phyloP scores from a whole-genome alignment of 2,113 vertebrate genomes.

The Rynchops niger region DNA sequence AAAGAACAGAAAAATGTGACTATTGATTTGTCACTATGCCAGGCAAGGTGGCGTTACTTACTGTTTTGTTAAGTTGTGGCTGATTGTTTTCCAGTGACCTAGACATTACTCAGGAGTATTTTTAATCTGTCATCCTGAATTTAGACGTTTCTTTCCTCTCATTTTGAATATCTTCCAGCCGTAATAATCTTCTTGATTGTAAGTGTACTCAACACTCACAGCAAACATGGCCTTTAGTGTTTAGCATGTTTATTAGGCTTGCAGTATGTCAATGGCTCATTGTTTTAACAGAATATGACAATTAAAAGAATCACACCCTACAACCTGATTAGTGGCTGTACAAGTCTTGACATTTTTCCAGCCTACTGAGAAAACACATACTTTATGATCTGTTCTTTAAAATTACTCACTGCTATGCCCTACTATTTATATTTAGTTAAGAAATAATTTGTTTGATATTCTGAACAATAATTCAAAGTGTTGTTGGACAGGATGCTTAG shows the following conservation, averaged over 20 bases:
- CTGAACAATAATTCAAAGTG: neutral
- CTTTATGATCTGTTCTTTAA: neutral
- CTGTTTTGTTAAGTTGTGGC: neutral
- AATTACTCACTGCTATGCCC: neutral
- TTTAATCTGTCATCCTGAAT: neutral
- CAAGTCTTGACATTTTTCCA: neutral
- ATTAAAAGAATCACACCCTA: neutral
- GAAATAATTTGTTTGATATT: neutral
- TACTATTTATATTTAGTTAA: neutral
- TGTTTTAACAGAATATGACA: neutral
- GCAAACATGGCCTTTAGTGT: neutral
- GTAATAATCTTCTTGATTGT: neutral
- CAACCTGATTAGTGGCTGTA: neutral
- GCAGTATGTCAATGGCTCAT: neutral
- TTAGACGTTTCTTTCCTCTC: neutral
- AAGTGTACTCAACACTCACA: neutral
- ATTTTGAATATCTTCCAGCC: neutral
- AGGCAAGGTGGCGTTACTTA: neutral
- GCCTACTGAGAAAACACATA: neutral
- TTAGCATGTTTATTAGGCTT: neutral
- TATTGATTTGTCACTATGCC: neutral
- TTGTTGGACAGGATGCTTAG: neutral
- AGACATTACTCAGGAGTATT: neutral
- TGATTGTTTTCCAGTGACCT: neutral
- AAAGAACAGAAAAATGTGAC: neutral